Evolutionary conservation across 2,797 vertebrate genomes (phyloP).

Genomic region (Acestrorhynchus altus): DNA sequence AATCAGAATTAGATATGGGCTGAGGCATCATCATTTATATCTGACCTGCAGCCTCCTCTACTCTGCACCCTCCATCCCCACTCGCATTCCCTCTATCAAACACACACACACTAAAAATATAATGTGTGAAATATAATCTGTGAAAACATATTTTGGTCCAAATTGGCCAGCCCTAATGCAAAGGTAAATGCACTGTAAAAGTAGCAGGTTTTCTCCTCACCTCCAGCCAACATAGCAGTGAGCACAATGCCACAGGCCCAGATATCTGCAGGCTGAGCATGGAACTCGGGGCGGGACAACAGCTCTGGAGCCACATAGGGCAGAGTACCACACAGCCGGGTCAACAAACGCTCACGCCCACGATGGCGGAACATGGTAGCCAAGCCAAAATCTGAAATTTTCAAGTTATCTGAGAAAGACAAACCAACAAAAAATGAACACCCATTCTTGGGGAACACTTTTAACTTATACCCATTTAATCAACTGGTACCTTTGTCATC

Average conservation of each 20-base stretch:
- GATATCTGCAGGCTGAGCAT: slow-evolving; percentile 90
- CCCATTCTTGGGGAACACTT: background rate
- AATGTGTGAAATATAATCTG: no score
- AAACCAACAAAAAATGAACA: background rate
- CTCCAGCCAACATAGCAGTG: slow-evolving; percentile 95
- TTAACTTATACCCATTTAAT: background rate
- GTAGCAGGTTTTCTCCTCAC: slow-evolving; percentile 69
- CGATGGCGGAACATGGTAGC: slow-evolving; percentile 87
- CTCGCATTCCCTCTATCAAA: no score
- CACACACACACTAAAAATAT: no score
- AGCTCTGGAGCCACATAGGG: slow-evolving; percentile 96
- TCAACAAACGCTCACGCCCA: slow-evolving; percentile 86
- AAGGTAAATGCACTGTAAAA: background rate
- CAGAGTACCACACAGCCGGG: slow-evolving; percentile 90
- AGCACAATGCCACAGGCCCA: slow-evolving; percentile 97
- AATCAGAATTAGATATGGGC: no score
- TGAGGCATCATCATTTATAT: no score
- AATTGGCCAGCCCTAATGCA: no score
- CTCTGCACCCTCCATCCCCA: no score
- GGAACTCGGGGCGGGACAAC: slow-evolving; percentile 84
- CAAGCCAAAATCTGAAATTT: slow-evolving; percentile 94
- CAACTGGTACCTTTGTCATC: slow-evolving; percentile 86
- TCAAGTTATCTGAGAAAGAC: slow-evolving; percentile 82
- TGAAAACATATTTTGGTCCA: no score
- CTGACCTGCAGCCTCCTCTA: no score